Percentiles rank a stretch among this genome's conserved stretches.
These are phyloP conservation scores for Pyralis farinalis DNA, from an alignment of 2,888 invertebrate genomes.

Conservation along the genomic window DNA sequence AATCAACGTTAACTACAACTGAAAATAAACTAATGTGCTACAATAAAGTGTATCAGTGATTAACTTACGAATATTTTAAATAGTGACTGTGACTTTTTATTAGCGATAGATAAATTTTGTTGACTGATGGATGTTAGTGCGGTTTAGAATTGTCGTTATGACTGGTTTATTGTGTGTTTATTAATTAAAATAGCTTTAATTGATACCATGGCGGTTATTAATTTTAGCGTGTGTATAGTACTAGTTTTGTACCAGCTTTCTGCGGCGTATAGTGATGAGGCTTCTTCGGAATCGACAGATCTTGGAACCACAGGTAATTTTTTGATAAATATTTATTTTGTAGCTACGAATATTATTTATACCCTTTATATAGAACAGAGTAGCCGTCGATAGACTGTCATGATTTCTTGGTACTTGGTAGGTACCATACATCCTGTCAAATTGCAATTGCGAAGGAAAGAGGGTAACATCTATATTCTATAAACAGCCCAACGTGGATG, in stretches of 20 bases:
- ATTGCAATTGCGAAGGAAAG: no score
- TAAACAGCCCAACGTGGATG: no score
- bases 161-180: slow-evolving; percentile 43
- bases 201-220: slow-evolving; percentile 65
- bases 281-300: slow-evolving; percentile 63
- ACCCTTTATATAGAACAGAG: no score
- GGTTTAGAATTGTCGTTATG: slow-evolving; percentile 41
- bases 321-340: no score
- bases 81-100: slow-evolving; percentile 28
- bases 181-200: slow-evolving; percentile 52
- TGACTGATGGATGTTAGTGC: slow-evolving; percentile 37
- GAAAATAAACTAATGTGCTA: slow-evolving; percentile 23
- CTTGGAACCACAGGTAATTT: slow-evolving; percentile 56
- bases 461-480: no score
- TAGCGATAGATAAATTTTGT: slow-evolving; percentile 41
- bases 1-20: slow-evolving; percentile 31
- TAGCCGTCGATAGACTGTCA: no score
- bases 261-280: slow-evolving; percentile 52
- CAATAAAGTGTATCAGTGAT: slow-evolving; percentile 24
- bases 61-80: slow-evolving; percentile 10
- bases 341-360: no score
- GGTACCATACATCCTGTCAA: no score
- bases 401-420: no score
- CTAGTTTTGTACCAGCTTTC: slow-evolving; percentile 63
- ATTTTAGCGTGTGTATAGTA: slow-evolving; percentile 65